These are phyloP conservation scores for Formica aserva DNA, from an alignment of 2,888 invertebrate species.

Conservation along the genomic window DNA sequence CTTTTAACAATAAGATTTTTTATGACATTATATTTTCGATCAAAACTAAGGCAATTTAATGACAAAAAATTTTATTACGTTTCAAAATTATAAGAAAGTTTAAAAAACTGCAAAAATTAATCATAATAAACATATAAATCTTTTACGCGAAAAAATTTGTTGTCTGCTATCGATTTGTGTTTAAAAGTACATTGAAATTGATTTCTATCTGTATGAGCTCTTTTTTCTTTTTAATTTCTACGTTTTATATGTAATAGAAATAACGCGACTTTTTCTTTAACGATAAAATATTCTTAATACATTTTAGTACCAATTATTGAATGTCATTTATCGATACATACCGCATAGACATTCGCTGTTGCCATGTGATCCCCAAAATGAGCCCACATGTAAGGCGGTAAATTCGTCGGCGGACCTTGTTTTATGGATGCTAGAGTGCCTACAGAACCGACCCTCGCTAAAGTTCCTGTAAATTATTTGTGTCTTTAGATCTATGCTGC, in stretches of 20 bases:
- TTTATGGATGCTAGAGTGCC: constrained; percentile 84
- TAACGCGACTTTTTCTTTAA: neutral
- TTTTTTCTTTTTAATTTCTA: neutral
- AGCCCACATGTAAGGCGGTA: constrained; percentile 93
- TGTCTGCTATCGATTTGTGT: neutral
- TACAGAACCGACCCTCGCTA: constrained; percentile 83
- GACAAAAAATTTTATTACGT: neutral
- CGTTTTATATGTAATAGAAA: neutral
- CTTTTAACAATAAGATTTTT: constrained; percentile 83
- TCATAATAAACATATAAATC: neutral
- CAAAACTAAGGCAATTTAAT: neutral
- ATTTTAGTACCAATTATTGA: neutral
- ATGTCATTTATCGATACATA: constrained; percentile 85
- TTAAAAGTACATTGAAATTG: neutral
- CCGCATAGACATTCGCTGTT: constrained; percentile 94
- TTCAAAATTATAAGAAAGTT: neutral
- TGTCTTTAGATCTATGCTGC: neutral
- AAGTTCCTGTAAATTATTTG: constrained; percentile 65
- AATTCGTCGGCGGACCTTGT: constrained; percentile 83
- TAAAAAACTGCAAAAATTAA: neutral
- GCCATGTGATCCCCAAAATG: constrained; percentile 95
- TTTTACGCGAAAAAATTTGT: neutral
- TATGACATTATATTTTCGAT: neutral
- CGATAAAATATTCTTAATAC: neutral
- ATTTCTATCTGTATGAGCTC: neutral